Evolutionary conservation across 2,797 vertebrate species (phyloP), one percentile per base, ranked within the genome.

Genomic region (Australoheros facetus): DNA sequence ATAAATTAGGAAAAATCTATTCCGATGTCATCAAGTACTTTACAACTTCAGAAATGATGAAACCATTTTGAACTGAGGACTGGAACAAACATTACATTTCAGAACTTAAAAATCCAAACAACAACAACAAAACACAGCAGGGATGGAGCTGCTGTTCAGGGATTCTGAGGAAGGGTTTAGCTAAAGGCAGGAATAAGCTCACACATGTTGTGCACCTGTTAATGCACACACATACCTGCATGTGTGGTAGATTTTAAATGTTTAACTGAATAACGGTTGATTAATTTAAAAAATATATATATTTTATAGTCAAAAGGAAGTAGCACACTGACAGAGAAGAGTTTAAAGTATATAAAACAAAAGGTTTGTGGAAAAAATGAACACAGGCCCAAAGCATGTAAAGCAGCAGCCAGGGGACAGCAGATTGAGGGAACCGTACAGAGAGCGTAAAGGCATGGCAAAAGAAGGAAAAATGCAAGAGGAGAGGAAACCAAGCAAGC

Each of bases 1-100:
- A 57, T 45, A 42, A 70, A 48, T 71, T 9, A n/a, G 48, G 53
- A 34, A 21, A 57, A 73, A 23, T 71, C 70, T 54, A 81, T 26
- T 75, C 71, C 71, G 56, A 71, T 71, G 54, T 83, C 48, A 79
- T 80, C 73, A 54, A 42, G 69, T 79, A 75, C 60, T 81, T 62
- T 79, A 59, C 71, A 74, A 73, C 79, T 78, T 64, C 1, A 0
- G 55, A 66, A 23, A 77, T 80, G 30, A 85, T 62, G 66, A 58
- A 74, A 58, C 13, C 45, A 14, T 66, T 60, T 28, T 74, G 42
- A 85, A 64, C 56, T 57, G 55, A 58, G 12, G 48, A 59, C 19
- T 17, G 56, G 56, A 53, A 37, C 5, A 13, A 79, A 60, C 72
- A 85, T 80, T 45, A 42, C 51, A 60, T 14, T 66, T 57, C 17